phyloP scores from a whole-genome alignment of 2,888 invertebrate species.

The Aporophyla lueneburgensis region DNA sequence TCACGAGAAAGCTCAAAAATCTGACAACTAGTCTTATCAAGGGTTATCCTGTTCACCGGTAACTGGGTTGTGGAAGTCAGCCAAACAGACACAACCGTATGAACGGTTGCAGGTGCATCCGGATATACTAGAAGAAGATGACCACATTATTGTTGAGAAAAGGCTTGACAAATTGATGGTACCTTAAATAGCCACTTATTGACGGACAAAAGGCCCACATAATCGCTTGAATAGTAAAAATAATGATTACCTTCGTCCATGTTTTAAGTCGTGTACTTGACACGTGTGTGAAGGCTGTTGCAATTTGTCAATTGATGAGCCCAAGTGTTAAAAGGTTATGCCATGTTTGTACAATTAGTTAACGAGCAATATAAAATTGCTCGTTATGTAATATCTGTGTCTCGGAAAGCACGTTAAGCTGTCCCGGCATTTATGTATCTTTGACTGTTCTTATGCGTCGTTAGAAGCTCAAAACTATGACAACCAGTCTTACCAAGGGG shows the following conservation, averaged over 20 bases:
- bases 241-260: conserved; percentile 18
- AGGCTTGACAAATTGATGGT: background rate
- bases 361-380: conserved; percentile 36
- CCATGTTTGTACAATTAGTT: conserved; percentile 69
- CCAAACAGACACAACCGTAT: too few relatives aligned
- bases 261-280: conserved; percentile 48
- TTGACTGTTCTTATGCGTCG: too few relatives aligned
- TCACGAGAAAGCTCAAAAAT: background rate
- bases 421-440: too few relatives aligned
- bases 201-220: conserved; percentile 27
- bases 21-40: background rate
- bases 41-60: too few relatives aligned
- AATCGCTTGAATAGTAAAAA: conserved; percentile 20
- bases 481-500: too few relatives aligned
- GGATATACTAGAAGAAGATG: background rate
- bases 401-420: too few relatives aligned
- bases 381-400: conserved; percentile 6
- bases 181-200: background rate
- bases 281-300: conserved; percentile 57
- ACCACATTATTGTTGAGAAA: background rate
- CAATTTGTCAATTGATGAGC: conserved; percentile 67
- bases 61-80: too few relatives aligned
- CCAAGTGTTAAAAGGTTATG: conserved; percentile 62
- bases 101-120: background rate
- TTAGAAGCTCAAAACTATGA: too few relatives aligned